Base-by-base conservation (phyloP, 2,888 invertebrate genomes). In the Drosophila meridionalis region DNA sequence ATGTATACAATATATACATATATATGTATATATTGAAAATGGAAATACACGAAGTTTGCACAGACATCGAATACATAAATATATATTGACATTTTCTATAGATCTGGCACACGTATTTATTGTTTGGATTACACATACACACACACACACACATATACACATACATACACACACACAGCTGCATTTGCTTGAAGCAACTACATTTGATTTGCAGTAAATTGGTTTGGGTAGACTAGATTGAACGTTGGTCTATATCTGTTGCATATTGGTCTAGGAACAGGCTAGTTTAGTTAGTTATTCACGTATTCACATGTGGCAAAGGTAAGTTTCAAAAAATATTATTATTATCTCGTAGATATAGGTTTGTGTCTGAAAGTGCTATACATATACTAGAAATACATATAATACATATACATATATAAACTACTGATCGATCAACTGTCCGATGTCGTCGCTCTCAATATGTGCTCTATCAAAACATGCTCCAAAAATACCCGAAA, bases 241-340 rank as follows among this genome's bases (percentile, higher is more conserved):
- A 56, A 76, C 60, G 55, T 65, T 66, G 78, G 72, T 82, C 60
- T 67, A 38, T 60, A 57, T 63, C 52, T 57, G 73, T 64, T 76
- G 78, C 70, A 71, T 69, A 53, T 85, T 85, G 86, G 84, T 87
- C 88, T 85, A 85, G 83, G 79, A 85, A 87, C 81, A 81, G 75
- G 53, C 60, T 75, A 70, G 55, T 53, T 8, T 20, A 43, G 50
- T 8, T 20, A 43, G 50, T 42, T 53, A 63, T n/a, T 28, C 28
- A 28, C 56, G 36, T 65, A 61, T 59, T 32, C 59, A 32, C 43
- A 36, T 58, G 32, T 52, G 40, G 52, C 65, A 64, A 65, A 65
- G 61, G 47, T 71, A 55, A 59, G 43, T 61, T 56, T 74, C 26
- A 61, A 78, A 78, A 77, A 78, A 78, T 62, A 77, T 53, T n/a